Evolutionary conservation across 1,140 invertebrate species (phyloP).

Genomic region (Drosophila nigrodunni): DNA sequence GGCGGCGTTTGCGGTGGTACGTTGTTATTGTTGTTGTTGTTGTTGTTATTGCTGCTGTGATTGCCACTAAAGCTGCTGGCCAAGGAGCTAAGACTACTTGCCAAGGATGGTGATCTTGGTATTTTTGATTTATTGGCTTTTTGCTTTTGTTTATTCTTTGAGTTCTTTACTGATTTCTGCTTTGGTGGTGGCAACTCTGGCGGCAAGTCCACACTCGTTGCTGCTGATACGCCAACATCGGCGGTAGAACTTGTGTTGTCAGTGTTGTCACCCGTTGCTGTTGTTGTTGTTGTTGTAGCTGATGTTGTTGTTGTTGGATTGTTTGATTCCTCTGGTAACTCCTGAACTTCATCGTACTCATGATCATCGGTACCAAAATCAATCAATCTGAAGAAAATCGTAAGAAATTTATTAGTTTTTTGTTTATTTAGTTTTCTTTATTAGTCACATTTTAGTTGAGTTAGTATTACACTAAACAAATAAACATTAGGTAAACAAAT

Average conservation of each 20-base stretch:
- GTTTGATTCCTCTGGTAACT: slow-evolving; percentile 78
- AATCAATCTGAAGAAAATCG: slow-evolving; percentile 61
- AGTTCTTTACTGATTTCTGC: slow-evolving; percentile 78
- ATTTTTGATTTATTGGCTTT: slow-evolving; percentile 81
- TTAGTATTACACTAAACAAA: too few relatives aligned
- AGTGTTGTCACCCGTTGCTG: slow-evolving; percentile 41
- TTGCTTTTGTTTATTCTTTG: slow-evolving; percentile 76
- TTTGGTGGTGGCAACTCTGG: slow-evolving; percentile 79
- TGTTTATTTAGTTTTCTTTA: too few relatives aligned
- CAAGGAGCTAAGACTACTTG: slow-evolving; percentile 72
- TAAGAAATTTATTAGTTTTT: neutral
- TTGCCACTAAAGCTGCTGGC: slow-evolving; percentile 69
- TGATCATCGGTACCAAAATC: slow-evolving; percentile 82
- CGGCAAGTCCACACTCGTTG: slow-evolving; percentile 53
- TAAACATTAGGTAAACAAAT: too few relatives aligned
- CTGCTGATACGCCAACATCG: slow-evolving; percentile 19
- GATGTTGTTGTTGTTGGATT: slow-evolving; percentile 57
- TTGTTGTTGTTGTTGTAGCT: too few relatives aligned
- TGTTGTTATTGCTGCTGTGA: slow-evolving; percentile 46
- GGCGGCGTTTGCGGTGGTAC: slow-evolving; percentile 81
- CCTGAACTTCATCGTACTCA: slow-evolving; percentile 84
- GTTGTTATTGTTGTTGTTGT: slow-evolving; percentile 56
- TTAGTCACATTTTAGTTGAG: too few relatives aligned
- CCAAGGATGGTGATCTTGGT: slow-evolving; percentile 77
- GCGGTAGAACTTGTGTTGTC: slow-evolving; percentile 26